Evolutionary conservation across 2,888 invertebrate species (phyloP), one percentile per base, ranked within the genome.

Genomic region (Gnatocerus cornutus): DNA sequence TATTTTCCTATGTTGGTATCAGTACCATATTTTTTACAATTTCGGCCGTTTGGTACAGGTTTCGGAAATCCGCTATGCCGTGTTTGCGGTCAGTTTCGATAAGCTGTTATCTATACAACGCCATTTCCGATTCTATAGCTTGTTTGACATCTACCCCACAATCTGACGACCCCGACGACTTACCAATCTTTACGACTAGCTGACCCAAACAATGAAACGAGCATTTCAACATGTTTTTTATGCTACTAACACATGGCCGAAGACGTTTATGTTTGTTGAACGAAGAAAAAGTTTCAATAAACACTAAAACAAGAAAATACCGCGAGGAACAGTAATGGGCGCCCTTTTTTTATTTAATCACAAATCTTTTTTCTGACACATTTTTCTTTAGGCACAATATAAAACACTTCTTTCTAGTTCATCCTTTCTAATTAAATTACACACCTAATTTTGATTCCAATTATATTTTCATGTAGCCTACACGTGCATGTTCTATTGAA

Each of bases 41-140:
- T 61, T 50, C 50, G 45, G 50, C 58, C 63, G 55, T 71, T 66
- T 66, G 66, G 62, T 61, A 70, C 46, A 67, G 67, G 41, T 62
- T 68, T 68, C 67, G 71, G 71, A 71, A 62, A 71, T 71, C 67
- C 69, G 69, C 58, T 48, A 61, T 61, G 59, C 50, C 67, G 58
- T 63, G 67, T 71, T 65, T 48, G 70, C 66, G 70, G 73, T 69
- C 71, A 63, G 45, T 58, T 53, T 66, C 71, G 71, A 71, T 73
- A 73, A 73, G 56, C 69, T 63, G 53, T 61, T 73, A 73, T 73
- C 73, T 73, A 69, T 69, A 73, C 65, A 61, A 52, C 65, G 68
- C 69, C 12, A 73, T 73, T 72, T 68, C 64, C 62, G 63, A 66
- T 64, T 59, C 68, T 72, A 72, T 68, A 63, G 68, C 68, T 68